Conservation (phyloP, 2,113 vertebrate species). For the Numida meleagris region DNA sequence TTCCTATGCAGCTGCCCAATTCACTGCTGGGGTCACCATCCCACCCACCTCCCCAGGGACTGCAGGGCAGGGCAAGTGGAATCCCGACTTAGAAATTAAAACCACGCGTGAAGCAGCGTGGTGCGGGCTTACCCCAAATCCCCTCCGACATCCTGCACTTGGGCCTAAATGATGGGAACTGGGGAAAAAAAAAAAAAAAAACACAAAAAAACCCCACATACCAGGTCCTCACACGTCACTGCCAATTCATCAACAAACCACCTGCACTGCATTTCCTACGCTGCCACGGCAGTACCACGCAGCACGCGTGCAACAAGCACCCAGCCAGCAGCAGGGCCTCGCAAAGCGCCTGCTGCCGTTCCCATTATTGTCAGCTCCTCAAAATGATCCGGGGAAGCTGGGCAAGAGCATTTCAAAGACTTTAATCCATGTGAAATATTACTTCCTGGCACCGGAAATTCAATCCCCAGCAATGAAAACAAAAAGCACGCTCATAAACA, state of each 20-base stretch:
- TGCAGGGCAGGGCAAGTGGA: not conserved
- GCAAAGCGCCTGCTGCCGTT: not conserved
- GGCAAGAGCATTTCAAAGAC: conserved; percentile 56
- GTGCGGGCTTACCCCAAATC: not conserved
- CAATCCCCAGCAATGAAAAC: conserved; percentile 53
- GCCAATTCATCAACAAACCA: not conserved
- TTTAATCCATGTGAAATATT: conserved; percentile 59
- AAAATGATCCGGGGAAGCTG: conserved; percentile 26
- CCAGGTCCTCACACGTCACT: not conserved
- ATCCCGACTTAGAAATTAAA: not conserved
- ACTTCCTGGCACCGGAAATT: conserved; percentile 67
- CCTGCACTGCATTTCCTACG: not conserved
- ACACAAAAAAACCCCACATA: not conserved
- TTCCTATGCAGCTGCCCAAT: conserved; percentile 2
- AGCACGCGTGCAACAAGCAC: not conserved
- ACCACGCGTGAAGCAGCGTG: not conserved
- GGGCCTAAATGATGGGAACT: not conserved
- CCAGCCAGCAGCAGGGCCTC: not conserved
- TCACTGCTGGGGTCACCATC: not conserved
- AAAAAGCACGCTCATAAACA: conserved; percentile 33
- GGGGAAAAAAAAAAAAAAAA: too few species aligned
- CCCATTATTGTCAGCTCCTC: conserved; percentile 11
- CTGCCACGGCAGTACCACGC: not conserved
- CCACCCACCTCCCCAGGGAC: not conserved
- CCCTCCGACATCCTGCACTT: not conserved